phyloP scores from a whole-genome alignment of 2,113 vertebrate species.

The Pseudorasbora parva region DNA sequence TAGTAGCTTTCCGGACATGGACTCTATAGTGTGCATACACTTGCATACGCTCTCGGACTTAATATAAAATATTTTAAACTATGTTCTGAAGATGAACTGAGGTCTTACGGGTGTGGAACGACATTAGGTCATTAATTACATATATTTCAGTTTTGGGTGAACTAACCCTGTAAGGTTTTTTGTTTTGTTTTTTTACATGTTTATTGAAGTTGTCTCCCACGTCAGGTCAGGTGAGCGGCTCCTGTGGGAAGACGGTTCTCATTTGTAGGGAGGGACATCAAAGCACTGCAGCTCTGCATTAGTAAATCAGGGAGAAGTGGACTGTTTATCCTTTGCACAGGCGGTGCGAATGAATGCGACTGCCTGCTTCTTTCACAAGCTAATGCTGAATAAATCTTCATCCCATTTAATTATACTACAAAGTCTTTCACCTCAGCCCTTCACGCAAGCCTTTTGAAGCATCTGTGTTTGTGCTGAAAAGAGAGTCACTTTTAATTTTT shows the following conservation, averaged over 20 bases:
- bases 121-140: no score
- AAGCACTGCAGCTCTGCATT: constrained; percentile 40
- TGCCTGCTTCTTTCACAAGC: constrained; percentile 43
- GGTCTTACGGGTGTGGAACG: no score
- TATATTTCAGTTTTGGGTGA: no score
- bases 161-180: no score
- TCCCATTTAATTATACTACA: constrained; percentile 59
- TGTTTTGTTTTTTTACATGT: no score
- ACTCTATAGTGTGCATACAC: no score
- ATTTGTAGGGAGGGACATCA: constrained; percentile 47
- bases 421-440: constrained; percentile 52
- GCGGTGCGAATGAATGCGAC: constrained; percentile 4
- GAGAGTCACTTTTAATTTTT: constrained; percentile 55
- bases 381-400: constrained; percentile 58
- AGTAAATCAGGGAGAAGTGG: constrained; percentile 20
- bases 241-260: constrained; percentile 16
- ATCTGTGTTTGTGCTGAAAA: not conserved
- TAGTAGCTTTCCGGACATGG: no score
- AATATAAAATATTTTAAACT: no score
- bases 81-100: no score
- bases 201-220: constrained; percentile 13
- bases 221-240: not conserved
- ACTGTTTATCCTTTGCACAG: constrained; percentile 49
- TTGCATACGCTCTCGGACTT: no score
- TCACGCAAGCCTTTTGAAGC: constrained; percentile 41